Base-by-base conservation (phyloP, 2,888 invertebrate genomes). In the Machimus atricapillus region DNA sequence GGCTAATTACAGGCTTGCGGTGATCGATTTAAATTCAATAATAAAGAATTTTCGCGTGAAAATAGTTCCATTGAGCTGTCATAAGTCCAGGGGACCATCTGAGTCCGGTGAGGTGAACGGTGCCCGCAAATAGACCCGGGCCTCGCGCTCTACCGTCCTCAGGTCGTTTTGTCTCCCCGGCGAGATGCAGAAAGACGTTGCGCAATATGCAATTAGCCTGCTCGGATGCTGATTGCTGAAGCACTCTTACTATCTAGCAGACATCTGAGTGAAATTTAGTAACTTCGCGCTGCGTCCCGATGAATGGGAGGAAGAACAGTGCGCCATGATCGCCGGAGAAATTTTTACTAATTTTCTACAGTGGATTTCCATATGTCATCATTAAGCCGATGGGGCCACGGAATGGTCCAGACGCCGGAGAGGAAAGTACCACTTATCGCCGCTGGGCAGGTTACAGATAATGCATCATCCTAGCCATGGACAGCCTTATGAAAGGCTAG, bases 21-120 rank as follows among this genome's bases (percentile, higher is more conserved):
- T 81, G 81, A 81, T 81, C 81, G 82, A 82, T 58, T 82, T 58
- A 58, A 82, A 82, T 82, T 82, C 82, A 82, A 82, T 82, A 82
- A 82, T 82, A 82, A 82, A 58, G 56, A 40, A 58, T 82, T 82
- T 66, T 37, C 66, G 58, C 82, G 58, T 82, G 82, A 82, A 82
- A 82, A 82, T 82, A 82, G 82, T 66, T 82, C 27, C 82, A 82
- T 82, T 82, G 82, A 82, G 82, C 40, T 66, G 82, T 58, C 82
- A 82, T 82, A 82, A 82, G 66, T 34, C 16, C 52, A 52, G 27
- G 82, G 37, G 37, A 66, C 34, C 56, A 66, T 23, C 23, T 7
- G 2, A 23, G 23, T 0, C 23, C 58, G 58, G 14, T 34, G 58
- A 66, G 40, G 34, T 66, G 31, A 82, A 19, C 34, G 56, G 31